Evolutionary conservation across 2,888 invertebrate genomes (phyloP).

Genomic region (Panopea generosa): DNA sequence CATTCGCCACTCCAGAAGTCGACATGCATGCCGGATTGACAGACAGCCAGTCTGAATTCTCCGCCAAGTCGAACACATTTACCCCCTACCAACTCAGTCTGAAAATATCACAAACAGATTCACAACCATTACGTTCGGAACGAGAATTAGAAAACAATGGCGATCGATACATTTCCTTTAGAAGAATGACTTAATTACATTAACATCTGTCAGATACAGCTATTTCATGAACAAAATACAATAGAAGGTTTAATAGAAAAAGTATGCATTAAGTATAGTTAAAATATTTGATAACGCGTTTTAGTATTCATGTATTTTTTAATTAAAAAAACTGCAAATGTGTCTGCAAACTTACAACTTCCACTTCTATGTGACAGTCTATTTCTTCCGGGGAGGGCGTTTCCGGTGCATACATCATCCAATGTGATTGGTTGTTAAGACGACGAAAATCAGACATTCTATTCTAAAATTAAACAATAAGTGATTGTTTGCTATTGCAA

Average conservation of each 20-base stretch:
- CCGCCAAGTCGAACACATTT: constrained; percentile 57
- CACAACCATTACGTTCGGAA: too few species aligned
- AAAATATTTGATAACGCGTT: too few species aligned
- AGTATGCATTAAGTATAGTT: too few species aligned
- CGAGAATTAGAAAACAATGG: too few species aligned
- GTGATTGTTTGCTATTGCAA: neutral
- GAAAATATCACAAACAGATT: constrained; percentile 1
- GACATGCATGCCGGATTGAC: constrained; percentile 60
- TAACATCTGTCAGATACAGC: too few species aligned
- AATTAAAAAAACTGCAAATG: too few species aligned
- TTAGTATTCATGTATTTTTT: too few species aligned
- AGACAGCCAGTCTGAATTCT: constrained; percentile 27
- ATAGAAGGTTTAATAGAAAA: too few species aligned
- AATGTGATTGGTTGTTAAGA: constrained; percentile 16
- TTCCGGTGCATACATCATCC: constrained; percentile 44
- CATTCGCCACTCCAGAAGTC: constrained; percentile 44
- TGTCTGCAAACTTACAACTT: constrained; percentile 40
- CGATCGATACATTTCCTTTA: too few species aligned
- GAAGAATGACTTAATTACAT: too few species aligned
- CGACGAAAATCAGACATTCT: constrained; percentile 2
- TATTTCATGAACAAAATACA: too few species aligned
- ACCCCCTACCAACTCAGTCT: constrained; percentile 36
- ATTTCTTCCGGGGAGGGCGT: constrained; percentile 53
- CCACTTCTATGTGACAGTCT: constrained; percentile 58
- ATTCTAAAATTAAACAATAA: constrained; percentile 22